These are phyloP conservation scores for Eidolon helvum DNA, from an alignment of 2,113 vertebrate species.

Conservation along the genomic window DNA sequence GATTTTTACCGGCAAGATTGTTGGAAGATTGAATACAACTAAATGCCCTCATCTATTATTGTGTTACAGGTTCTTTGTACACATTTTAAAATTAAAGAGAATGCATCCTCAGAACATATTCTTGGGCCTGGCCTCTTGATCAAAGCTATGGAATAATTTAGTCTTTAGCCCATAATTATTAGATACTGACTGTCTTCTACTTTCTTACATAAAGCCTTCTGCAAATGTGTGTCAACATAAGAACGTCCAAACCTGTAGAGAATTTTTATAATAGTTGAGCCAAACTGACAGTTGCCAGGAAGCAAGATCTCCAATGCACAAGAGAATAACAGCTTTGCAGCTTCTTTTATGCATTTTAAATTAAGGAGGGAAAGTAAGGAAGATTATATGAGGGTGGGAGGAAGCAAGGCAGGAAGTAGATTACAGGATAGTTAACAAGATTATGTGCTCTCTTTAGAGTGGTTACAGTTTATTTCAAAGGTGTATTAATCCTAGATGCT, in stretches of 20 bases:
- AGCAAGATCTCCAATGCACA: background rate
- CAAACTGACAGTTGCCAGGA: background rate
- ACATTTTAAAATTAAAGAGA: constrained; percentile 22
- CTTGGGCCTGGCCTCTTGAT: background rate
- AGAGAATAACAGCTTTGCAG: background rate
- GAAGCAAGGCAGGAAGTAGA: background rate
- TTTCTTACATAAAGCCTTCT: constrained; percentile 4
- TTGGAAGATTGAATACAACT: background rate
- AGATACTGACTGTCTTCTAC: background rate
- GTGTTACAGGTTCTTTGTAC: background rate
- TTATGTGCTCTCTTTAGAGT: background rate
- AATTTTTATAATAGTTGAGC: background rate
- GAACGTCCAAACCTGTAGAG: background rate
- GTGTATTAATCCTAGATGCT: background rate
- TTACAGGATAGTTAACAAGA: background rate
- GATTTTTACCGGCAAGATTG: background rate
- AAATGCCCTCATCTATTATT: background rate
- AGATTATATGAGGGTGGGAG: background rate
- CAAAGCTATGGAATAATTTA: background rate
- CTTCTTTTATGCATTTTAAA: background rate
- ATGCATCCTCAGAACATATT: background rate
- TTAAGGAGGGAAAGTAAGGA: background rate
- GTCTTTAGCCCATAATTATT: background rate
- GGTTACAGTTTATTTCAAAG: background rate
- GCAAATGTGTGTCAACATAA: background rate